phyloP scores from a whole-genome alignment of 1,140 invertebrate species.

The Gryon sp. region DNA sequence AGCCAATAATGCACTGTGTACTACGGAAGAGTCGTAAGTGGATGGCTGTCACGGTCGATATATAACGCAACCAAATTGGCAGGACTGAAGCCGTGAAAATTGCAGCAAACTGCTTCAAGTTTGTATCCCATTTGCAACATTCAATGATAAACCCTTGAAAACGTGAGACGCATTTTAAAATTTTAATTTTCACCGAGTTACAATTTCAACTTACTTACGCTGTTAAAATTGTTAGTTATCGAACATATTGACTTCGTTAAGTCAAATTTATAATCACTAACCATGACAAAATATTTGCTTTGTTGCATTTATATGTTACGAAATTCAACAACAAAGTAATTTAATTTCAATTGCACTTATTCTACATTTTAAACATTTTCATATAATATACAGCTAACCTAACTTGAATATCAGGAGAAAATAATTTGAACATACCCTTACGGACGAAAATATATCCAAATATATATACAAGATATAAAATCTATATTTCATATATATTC shows the following conservation, averaged over 20 bases:
- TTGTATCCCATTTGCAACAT: slow-evolving; percentile 53
- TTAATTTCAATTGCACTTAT: too few relatives aligned
- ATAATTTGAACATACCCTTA: too few relatives aligned
- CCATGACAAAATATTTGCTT: slow-evolving; percentile 12
- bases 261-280: slow-evolving; percentile 18
- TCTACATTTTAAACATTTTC: too few relatives aligned
- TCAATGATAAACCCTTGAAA: slow-evolving; percentile 43
- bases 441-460: too few relatives aligned
- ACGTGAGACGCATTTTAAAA: slow-evolving; percentile 43
- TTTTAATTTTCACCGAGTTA: slow-evolving; percentile 47
- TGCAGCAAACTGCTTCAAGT: slow-evolving; percentile 54
- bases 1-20: slow-evolving; percentile 60
- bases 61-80: slow-evolving; percentile 48
- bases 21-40: slow-evolving; percentile 58
- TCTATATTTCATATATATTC: too few relatives aligned
- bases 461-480: too few relatives aligned
- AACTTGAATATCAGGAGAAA: too few relatives aligned
- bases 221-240: slow-evolving; percentile 19
- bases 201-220: slow-evolving; percentile 29
- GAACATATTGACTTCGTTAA: slow-evolving; percentile 17
- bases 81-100: slow-evolving; percentile 50
- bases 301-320: slow-evolving; percentile 19
- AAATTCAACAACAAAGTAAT: neutral
- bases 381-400: too few relatives aligned
- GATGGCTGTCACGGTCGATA: slow-evolving; percentile 62